Evolutionary conservation across 2,888 invertebrate species (phyloP), one percentile per base, ranked within the genome.

Genomic region (Megamerina dolium): DNA sequence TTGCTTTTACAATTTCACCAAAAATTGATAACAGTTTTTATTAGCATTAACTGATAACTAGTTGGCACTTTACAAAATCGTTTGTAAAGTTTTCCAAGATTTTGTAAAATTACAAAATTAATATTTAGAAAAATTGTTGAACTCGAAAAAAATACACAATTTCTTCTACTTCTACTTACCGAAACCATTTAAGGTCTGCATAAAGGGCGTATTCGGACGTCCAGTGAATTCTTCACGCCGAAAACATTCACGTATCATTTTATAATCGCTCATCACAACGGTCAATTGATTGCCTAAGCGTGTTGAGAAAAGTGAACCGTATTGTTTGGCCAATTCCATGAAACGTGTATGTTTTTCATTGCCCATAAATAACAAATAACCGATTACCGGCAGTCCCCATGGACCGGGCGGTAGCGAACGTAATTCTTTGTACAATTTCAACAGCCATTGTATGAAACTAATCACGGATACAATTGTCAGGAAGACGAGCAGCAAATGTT

Each of bases 201-300:
- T 87, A 64, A 92, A 83, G 48, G 89, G 88, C 21, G 86, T 88
- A 63, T 81, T 83, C 45, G 93, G 93, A 43, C 92, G 79, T 44
- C 88, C 91, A 54, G 88, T 87, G 72, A 92, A 90, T 62, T 87
- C 89, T 62, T 89, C 89, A 39, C 83, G 81, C 13, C 87, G 78
- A 70, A 92, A 91, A 20, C 88, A 84, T 66, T 90, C 87, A 50
- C 90, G 77, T 60, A 93, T 90, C 64, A 85, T 77, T 64, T 83
- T 82, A 72, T 89, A 85, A 74, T 92, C 91, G 73, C 86, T 86
- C 58, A 93, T 76, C 43, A 93, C 88, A 40, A 93, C 84, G 9
- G 87, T 82, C 48, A 89, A 75, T 64, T 91, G 87, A 55, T 81
- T 83, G 43, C 92, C 92, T 37, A 92, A 77, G 31, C 83, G 75